A percentile compares a stretch with the other conserved stretches of the same genome.
These are phyloP conservation scores for Eueides isabella DNA, from an alignment of 1,140 invertebrate genomes.

Conservation along the genomic window DNA sequence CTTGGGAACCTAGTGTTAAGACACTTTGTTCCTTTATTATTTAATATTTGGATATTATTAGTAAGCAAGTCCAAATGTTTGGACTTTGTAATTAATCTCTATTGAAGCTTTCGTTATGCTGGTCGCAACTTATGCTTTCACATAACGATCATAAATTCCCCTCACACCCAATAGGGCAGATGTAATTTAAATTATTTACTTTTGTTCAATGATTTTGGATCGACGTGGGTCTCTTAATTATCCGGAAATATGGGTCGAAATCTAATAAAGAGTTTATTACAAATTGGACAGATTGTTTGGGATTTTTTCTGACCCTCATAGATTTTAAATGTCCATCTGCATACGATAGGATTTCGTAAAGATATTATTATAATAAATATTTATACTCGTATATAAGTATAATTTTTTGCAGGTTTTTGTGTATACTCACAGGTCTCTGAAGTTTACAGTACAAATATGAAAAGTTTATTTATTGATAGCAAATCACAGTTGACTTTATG, in stretches of 20 bases:
- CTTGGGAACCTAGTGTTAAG: too few relatives aligned
- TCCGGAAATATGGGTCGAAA: conserved; percentile 32
- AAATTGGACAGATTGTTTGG: not conserved
- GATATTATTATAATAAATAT: not conserved
- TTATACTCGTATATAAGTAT: not conserved
- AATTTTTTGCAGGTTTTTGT: conserved; percentile 1
- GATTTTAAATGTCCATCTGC: not conserved
- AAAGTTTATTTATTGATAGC: conserved; percentile 8
- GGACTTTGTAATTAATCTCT: conserved; percentile 7
- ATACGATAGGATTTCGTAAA: not conserved
- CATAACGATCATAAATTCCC: conserved; percentile 9
- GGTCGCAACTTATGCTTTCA: conserved; percentile 17
- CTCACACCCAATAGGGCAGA: conserved; percentile 21
- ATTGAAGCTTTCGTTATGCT: conserved; percentile 8
- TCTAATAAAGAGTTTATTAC: conserved; percentile 23
- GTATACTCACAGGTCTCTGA: not conserved
- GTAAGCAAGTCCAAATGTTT: not conserved
- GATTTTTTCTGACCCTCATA: conserved; percentile 16
- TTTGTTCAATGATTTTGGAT: conserved; percentile 30
- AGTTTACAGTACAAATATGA: not conserved
- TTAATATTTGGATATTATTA: not conserved
- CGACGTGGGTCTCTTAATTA: conserved; percentile 33
- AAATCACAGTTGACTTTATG: conserved; percentile 9
- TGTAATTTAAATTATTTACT: conserved; percentile 31
- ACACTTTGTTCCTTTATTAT: too few relatives aligned